Evolutionary conservation across 2,797 vertebrate genomes (phyloP).

Genomic region (Macropodus opercularis): DNA sequence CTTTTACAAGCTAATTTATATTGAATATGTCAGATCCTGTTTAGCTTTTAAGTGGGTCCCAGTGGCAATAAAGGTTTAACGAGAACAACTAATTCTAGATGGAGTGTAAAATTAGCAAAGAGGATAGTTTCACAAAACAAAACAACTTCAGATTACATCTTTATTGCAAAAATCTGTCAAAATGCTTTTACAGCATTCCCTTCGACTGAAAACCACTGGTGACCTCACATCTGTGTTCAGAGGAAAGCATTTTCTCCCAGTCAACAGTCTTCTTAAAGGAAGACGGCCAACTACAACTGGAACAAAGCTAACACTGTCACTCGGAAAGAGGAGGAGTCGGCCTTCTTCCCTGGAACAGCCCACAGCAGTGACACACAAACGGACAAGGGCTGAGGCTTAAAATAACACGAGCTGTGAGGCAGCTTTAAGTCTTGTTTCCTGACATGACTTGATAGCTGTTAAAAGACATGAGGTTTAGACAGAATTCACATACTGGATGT

Average conservation of each 20-base stretch:
- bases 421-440: conserved; percentile 68
- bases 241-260: conserved; percentile 50
- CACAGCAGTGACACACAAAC: conserved; percentile 56
- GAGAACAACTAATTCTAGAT: conserved; percentile 3
- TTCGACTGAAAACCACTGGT: conserved; percentile 57
- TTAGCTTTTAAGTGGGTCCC: conserved; percentile 12
- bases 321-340: conserved; percentile 49
- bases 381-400: conserved; percentile 57
- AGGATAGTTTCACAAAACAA: neutral
- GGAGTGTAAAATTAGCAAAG: neutral
- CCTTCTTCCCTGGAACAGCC: conserved; percentile 46
- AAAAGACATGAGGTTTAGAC: conserved; percentile 51
- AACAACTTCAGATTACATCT: neutral
- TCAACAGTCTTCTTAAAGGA: conserved; percentile 31
- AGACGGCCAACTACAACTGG: conserved; percentile 38
- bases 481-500: conserved; percentile 16
- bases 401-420: conserved; percentile 68
- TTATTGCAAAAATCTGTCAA: conserved; percentile 7
- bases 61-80: neutral
- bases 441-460: conserved; percentile 65
- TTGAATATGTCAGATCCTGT: conserved; percentile 22
- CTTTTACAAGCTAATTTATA: conserved; percentile 25
- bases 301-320: conserved; percentile 40
- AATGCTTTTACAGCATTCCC: conserved; percentile 33
- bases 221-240: conserved; percentile 66